Conservation (phyloP, 2,797 vertebrate genomes). For the Rhyacichthys aspro region DNA sequence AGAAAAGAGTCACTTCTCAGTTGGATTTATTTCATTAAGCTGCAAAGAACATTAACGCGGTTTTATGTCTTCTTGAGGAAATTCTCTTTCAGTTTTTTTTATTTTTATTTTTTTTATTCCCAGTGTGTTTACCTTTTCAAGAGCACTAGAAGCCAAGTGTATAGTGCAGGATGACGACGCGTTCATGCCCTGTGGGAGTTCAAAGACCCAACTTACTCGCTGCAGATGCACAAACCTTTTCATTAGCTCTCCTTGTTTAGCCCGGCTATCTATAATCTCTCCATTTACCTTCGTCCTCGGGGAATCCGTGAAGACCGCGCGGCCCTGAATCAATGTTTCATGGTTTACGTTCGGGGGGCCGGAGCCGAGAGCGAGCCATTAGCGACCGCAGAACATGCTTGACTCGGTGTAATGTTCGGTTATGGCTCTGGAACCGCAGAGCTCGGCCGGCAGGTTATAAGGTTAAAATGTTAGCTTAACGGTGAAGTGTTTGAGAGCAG, state of each 20-base stretch:
- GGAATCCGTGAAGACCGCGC: slow-evolving; percentile 17
- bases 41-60: slow-evolving; percentile 13
- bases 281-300: background rate
- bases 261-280: slow-evolving; percentile 17
- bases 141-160: background rate
- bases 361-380: slow-evolving; percentile 41
- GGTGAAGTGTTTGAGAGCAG: slow-evolving; percentile 20
- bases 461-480: background rate
- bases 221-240: slow-evolving; percentile 15
- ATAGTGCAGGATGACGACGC: background rate
- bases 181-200: slow-evolving; percentile 6
- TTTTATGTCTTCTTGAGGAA: slow-evolving; percentile 17
- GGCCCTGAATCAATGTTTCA: slow-evolving; percentile 53
- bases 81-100: slow-evolving; percentile 18
- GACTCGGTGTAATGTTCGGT: slow-evolving; percentile 6
- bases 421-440: slow-evolving; percentile 1
- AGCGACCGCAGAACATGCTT: slow-evolving; percentile 25
- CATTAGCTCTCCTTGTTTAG: slow-evolving; percentile 19
- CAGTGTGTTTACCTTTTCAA: slow-evolving; percentile 29
- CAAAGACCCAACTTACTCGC: background rate
- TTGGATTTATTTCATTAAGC: slow-evolving; percentile 32
- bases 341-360: slow-evolving; percentile 6
- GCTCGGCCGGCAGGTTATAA: slow-evolving; percentile 9
- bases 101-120: slow-evolving; percentile 20
- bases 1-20: slow-evolving; percentile 44